Evolutionary conservation across 2,888 invertebrate genomes (phyloP).

Genomic region (Diachrysia chrysitis): DNA sequence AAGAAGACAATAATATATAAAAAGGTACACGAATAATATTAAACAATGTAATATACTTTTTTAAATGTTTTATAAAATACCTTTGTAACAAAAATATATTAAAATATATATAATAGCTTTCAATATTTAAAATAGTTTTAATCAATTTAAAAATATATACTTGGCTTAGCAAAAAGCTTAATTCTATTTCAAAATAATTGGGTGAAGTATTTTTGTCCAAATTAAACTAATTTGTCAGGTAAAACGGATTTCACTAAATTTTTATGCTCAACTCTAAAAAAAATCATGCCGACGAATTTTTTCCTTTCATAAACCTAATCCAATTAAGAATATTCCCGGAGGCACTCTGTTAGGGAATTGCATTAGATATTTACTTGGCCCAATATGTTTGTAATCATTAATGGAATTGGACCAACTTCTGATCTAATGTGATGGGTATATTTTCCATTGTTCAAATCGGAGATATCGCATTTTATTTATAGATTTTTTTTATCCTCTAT

Average conservation of each 20-base stretch:
- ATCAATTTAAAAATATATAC: neutral
- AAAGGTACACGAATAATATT: too few relatives aligned
- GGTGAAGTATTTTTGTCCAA: constrained; percentile 3
- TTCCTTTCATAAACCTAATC: constrained; percentile 8
- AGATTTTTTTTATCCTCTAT: too few relatives aligned
- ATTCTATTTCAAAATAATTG: neutral
- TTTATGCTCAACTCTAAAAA: constrained; percentile 1
- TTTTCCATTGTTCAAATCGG: too few relatives aligned
- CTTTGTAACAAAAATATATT: too few relatives aligned
- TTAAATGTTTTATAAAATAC: too few relatives aligned
- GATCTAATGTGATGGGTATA: too few relatives aligned
- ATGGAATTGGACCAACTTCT: neutral
- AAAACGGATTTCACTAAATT: neutral
- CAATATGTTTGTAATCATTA: neutral
- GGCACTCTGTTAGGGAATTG: neutral
- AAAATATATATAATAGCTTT: too few relatives aligned
- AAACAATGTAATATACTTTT: too few relatives aligned
- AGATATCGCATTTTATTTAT: too few relatives aligned
- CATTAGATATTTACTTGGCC: neutral
- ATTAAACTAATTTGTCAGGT: constrained; percentile 3
- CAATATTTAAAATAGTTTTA: too few relatives aligned
- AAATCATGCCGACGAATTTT: neutral
- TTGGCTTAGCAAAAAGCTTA: neutral
- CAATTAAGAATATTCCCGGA: constrained; percentile 7
- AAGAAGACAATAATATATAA: too few relatives aligned